Evolutionary conservation across 2,797 vertebrate species (phyloP).

Genomic region (Periophthalmus magnuspinnatus): DNA sequence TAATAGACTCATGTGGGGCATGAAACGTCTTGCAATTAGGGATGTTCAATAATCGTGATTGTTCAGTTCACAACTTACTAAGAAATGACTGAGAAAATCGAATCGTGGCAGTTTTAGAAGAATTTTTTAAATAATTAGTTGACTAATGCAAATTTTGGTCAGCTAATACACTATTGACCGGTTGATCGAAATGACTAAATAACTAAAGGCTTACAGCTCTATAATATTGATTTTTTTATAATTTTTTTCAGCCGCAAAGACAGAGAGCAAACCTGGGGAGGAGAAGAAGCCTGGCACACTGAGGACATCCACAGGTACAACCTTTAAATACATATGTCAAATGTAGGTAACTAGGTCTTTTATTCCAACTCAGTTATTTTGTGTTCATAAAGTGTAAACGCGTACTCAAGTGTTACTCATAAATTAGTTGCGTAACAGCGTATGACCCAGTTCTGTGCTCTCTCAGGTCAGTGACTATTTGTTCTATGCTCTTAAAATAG

Average conservation of each 20-base stretch:
- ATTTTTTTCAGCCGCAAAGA: constrained; percentile 81
- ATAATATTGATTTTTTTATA: background rate
- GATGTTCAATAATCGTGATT: too few relatives aligned
- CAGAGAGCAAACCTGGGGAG: constrained; percentile 82
- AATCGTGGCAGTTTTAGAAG: too few relatives aligned
- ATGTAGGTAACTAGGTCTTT: background rate
- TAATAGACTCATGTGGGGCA: too few relatives aligned
- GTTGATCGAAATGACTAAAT: too few relatives aligned
- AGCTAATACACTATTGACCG: too few relatives aligned
- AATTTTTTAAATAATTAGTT: too few relatives aligned
- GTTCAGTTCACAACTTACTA: too few relatives aligned
- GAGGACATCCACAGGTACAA: constrained; percentile 84
- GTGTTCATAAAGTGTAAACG: background rate
- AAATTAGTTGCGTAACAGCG: constrained; percentile 12
- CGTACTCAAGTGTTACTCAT: background rate
- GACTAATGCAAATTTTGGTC: too few relatives aligned
- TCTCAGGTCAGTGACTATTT: constrained; percentile 15
- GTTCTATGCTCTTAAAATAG: constrained; percentile 12
- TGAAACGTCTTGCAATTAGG: too few relatives aligned
- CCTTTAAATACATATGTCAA: background rate
- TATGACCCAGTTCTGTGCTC: constrained; percentile 7
- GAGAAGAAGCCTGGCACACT: constrained; percentile 79
- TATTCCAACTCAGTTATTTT: background rate
- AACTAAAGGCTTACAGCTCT: too few relatives aligned
- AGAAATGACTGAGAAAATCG: too few relatives aligned